Conservation (phyloP, 2,888 invertebrate genomes). For the Cephus runcator region DNA sequence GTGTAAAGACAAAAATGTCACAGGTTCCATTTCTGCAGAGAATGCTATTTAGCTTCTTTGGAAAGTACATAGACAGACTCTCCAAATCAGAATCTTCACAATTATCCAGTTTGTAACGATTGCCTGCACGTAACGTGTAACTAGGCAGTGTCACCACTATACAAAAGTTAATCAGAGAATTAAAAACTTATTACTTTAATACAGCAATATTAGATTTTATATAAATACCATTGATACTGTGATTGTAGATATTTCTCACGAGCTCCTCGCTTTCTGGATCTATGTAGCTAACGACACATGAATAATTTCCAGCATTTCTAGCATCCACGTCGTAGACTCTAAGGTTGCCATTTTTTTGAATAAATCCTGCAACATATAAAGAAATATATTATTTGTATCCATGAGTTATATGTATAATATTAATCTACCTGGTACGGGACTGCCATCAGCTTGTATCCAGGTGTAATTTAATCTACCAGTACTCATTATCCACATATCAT, state of each 20-base stretch:
- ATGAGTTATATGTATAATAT: not conserved
- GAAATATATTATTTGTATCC: not conserved
- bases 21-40: conserved; percentile 47
- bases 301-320: conserved; percentile 50
- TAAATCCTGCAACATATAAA: conserved; percentile 31
- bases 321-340: conserved; percentile 46
- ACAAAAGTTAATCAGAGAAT: not conserved
- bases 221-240: conserved; percentile 43
- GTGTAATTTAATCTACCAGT: conserved; percentile 46
- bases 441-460: conserved; percentile 45
- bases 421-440: conserved; percentile 39
- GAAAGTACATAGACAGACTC: conserved; percentile 40
- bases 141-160: conserved; percentile 48
- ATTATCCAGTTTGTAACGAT: conserved; percentile 42
- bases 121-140: conserved; percentile 46
- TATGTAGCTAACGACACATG: conserved; percentile 45
- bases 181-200: not conserved
- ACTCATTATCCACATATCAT: conserved; percentile 44
- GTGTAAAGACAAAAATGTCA: conserved; percentile 44
- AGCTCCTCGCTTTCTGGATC: conserved; percentile 50
- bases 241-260: conserved; percentile 40
- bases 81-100: conserved; percentile 50
- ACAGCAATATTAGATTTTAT: not conserved
- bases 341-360: conserved; percentile 46
- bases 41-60: conserved; percentile 44